Evolutionary conservation across 2,888 invertebrate genomes (phyloP).

Genomic region (Odontocolon sp.): DNA sequence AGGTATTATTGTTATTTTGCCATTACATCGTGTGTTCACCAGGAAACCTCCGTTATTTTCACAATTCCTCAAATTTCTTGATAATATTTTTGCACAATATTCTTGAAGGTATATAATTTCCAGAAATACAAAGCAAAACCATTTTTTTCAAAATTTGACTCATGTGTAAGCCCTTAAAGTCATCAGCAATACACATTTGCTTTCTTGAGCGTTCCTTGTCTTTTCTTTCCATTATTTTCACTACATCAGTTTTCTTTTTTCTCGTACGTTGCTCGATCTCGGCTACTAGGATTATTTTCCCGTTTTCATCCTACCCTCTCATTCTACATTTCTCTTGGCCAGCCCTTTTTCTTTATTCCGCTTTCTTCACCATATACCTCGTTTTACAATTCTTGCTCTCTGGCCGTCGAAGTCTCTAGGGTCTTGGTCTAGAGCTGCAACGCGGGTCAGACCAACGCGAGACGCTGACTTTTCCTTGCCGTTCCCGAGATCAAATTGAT

Average conservation of each 20-base stretch:
- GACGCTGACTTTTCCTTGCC: conserved; percentile 10
- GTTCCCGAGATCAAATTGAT: conserved; percentile 39
- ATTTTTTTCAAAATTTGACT: no score
- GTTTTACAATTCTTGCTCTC: not conserved
- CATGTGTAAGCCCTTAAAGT: no score
- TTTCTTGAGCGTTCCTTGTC: not conserved
- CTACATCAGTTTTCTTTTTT: not conserved
- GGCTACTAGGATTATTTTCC: conserved; percentile 9
- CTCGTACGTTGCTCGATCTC: not conserved
- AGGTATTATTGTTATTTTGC: no score
- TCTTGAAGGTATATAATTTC: no score
- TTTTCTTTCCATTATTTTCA: not conserved
- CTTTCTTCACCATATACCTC: not conserved
- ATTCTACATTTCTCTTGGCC: no score
- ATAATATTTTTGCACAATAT: no score
- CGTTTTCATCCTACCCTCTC: conserved; percentile 26
- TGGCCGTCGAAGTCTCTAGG: not conserved
- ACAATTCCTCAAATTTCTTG: no score
- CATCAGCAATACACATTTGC: no score
- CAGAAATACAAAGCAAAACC: no score
- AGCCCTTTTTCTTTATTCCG: not conserved
- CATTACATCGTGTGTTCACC: no score
- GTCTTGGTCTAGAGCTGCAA: not conserved
- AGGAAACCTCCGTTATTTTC: no score
- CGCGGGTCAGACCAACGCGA: conserved; percentile 6